Base-by-base conservation (phyloP, 1,140 invertebrate species). In the Dendrolimus punctatus region DNA sequence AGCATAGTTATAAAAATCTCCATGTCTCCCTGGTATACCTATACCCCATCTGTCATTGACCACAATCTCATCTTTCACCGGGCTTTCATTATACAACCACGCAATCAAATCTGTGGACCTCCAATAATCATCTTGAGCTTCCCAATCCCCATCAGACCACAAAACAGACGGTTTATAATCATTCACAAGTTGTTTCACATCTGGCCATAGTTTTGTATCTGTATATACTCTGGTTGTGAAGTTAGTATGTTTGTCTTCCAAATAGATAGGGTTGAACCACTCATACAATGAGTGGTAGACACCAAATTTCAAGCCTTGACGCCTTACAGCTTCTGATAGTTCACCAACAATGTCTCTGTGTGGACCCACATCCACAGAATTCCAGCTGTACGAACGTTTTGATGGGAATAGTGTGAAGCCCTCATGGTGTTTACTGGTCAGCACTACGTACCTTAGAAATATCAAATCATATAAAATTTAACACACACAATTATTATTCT, bases 41-140 rank as follows among this genome's bases (percentile, higher is more conserved):
- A 85, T 89, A 4, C 97, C 96, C 95, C 95, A 97, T 68, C 95
- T 89, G 73, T 96, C 95, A 85, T 98, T 98, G 0, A 93, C 93
- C 1, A 98, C 95, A 6, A 99, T 90, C 5, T 91, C 94, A 50
- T 98, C 92, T 71, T 93, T 94, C 0, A 99, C 95, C 2, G 97
- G 96, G 80, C 96, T 98, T 6, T 97, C 92, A 79, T 98, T 99
- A 68, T 98, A 99, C 0, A 99, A 62, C 96, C 97, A 99, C 6
- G 97, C 93, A 3, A 99, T 85, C 65, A 96, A 92, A 60, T 93
- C 91, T 60, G 90, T 92, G 0, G 94, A 92, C 41, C 90, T 90
- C 93, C 93, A 99, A 70, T 99, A 99, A 1, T 88, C 87, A 65
- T 94, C 92, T 0, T 89, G 67, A 1, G 93, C 92, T 73, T 96